These are phyloP conservation scores for Toxotes lorentzi DNA, from an alignment of 2,797 vertebrate species.

Conservation along the genomic window DNA sequence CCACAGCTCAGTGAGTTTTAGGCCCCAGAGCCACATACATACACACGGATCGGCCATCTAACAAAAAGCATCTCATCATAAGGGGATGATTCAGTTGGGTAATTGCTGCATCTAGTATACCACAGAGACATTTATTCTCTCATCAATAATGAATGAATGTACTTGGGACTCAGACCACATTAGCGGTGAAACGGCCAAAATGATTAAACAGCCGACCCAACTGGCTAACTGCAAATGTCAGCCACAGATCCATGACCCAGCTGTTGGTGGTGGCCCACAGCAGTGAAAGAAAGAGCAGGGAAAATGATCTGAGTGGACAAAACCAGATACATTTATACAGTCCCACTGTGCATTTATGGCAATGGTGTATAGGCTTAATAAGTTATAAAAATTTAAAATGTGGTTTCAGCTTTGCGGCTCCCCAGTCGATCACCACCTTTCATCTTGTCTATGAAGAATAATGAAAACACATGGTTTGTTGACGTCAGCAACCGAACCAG, in stretches of 20 bases:
- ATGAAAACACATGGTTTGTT: neutral
- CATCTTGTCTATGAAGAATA: neutral
- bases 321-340: neutral
- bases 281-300: neutral
- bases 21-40: constrained; percentile 37
- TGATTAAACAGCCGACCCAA: constrained; percentile 64
- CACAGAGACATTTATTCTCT: constrained; percentile 67
- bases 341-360: neutral
- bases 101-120: constrained; percentile 45
- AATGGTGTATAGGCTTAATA: neutral
- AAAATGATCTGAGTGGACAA: constrained; percentile 8
- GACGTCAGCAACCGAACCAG: neutral
- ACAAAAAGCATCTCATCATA: constrained; percentile 49
- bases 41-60: constrained; percentile 27
- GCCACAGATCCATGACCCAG: constrained; percentile 52
- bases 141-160: constrained; percentile 74
- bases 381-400: constrained; percentile 21
- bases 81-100: constrained; percentile 43
- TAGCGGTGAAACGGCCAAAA: constrained; percentile 67
- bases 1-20: constrained; percentile 3
- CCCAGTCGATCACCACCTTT: neutral
- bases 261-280: constrained; percentile 36
- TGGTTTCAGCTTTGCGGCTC: neutral
- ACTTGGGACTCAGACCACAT: constrained; percentile 60
- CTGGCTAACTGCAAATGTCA: constrained; percentile 68